A percentile compares a stretch with the other conserved stretches of the same genome.
phyloP scores from a whole-genome alignment of 2,797 vertebrate species.

The Scarus forsteni region DNA sequence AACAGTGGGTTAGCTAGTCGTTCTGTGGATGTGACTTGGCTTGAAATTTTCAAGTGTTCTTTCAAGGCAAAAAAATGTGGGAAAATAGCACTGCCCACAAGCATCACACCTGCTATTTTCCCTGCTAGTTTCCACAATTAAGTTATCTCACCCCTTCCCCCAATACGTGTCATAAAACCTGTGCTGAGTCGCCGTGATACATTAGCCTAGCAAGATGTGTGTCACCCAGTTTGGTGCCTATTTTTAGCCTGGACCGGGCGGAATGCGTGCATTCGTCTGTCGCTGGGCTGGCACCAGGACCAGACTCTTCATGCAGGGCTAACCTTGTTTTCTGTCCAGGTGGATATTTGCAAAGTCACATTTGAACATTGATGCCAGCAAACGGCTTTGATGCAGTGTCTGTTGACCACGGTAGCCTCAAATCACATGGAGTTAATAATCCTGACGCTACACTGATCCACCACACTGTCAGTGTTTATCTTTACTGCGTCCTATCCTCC shows the following conservation, averaged over 20 bases:
- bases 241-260: constrained; percentile 80
- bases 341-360: constrained; percentile 49
- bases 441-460: background rate
- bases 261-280: constrained; percentile 71
- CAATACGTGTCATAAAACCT: constrained; percentile 50
- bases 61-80: background rate
- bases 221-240: constrained; percentile 81
- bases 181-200: constrained; percentile 69
- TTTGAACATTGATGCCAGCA: constrained; percentile 17
- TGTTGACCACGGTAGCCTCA: background rate
- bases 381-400: constrained; percentile 2
- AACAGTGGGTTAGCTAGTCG: constrained; percentile 46
- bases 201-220: constrained; percentile 76
- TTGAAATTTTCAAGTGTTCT: background rate
- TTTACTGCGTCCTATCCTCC: no score
- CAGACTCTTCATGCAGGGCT: constrained; percentile 26
- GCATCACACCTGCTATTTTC: background rate
- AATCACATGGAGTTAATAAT: constrained; percentile 1
- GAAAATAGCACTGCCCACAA: background rate
- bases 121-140: background rate
- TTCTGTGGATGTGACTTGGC: constrained; percentile 23
- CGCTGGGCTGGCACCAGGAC: constrained; percentile 37
- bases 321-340: constrained; percentile 28
- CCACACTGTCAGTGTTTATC: background rate
- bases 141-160: constrained; percentile 1